Base-by-base conservation (phyloP, 1,140 invertebrate species). In the Drosophila navojoa region DNA sequence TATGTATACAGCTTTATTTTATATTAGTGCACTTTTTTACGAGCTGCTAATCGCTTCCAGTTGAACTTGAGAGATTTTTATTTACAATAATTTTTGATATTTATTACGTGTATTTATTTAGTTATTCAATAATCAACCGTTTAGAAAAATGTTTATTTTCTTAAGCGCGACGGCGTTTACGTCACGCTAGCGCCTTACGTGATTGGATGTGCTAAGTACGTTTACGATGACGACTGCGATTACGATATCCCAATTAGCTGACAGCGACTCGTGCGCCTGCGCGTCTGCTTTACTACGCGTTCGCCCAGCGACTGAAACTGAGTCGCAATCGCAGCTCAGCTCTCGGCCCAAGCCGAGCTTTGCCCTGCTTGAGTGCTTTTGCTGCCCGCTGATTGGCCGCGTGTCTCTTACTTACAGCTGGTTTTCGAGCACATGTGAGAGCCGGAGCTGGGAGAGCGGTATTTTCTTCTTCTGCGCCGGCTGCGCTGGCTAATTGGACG, bases 401-500 rank as follows among this genome's bases (percentile, higher is more conserved):
- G 42, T 45, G 15, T 4, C 5, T 22, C 63, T 57, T 55, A 4
- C 35, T 70, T 54, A 45, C 38, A 81, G 77, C 84, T 81, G 71
- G 81, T 86, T 81, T 85, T 60, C 64, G 63, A 27, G 66, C 61
- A 61, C 57, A 54, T 54, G 22, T 67, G 53, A 57, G 59, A 16
- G 25, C 9, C 7, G 10, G n/a, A n/a, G 40, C 54, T 42, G 5
- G 40, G 16, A 68, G 32, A 32, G 35, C 47, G 11, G 52, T 49
- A 27, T 42, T 62, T 85, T 77, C 29, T 71, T 62, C 76, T 85
- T 77, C 11, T 38, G 35, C 35, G 35, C 35, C 35, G 35, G 32
- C 49, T 54, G 68, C 76, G 40, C 69, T 70, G 80, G 80, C 84
- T 89, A 89, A 89, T 89, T 90, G 84, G 84, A 80, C 71, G 79